Conservation (phyloP, 2,888 invertebrate genomes). For the Dichetophora obliterata region DNA sequence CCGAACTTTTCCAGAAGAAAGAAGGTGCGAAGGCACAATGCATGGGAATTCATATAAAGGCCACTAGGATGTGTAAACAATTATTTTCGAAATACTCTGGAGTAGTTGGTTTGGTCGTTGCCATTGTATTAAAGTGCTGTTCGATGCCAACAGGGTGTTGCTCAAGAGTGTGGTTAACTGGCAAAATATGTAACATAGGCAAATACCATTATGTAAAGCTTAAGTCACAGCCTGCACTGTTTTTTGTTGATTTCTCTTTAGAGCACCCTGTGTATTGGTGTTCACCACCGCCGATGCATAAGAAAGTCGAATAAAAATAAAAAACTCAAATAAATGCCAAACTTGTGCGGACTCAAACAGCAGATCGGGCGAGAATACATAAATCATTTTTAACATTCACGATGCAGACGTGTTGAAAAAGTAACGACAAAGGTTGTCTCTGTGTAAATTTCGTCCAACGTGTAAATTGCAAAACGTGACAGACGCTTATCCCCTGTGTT, state of each 20-base stretch:
- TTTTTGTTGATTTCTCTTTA: neutral
- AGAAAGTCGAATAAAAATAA: neutral
- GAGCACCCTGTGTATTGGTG: neutral
- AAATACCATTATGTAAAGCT: neutral
- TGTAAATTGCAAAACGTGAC: conserved; percentile 30
- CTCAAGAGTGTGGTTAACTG: conserved; percentile 5
- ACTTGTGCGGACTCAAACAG: conserved; percentile 26
- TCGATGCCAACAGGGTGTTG: conserved; percentile 20
- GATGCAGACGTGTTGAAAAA: conserved; percentile 27
- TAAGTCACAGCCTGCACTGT: neutral
- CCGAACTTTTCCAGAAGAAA: conserved; percentile 8
- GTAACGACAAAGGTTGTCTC: conserved; percentile 29
- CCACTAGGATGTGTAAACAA: conserved; percentile 22
- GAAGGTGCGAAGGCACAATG: neutral
- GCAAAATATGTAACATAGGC: neutral
- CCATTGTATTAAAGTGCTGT: neutral
- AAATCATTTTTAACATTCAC: conserved; percentile 29
- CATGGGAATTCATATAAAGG: neutral
- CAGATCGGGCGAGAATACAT: conserved; percentile 27
- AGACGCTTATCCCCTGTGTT: conserved; percentile 22
- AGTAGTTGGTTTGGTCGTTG: neutral
- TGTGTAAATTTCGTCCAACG: conserved; percentile 10
- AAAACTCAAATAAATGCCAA: conserved; percentile 24
- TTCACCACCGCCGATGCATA: neutral
- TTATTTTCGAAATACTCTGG: conserved; percentile 8